Conservation (phyloP, 2,113 vertebrate genomes). For the Mustelus asterias region DNA sequence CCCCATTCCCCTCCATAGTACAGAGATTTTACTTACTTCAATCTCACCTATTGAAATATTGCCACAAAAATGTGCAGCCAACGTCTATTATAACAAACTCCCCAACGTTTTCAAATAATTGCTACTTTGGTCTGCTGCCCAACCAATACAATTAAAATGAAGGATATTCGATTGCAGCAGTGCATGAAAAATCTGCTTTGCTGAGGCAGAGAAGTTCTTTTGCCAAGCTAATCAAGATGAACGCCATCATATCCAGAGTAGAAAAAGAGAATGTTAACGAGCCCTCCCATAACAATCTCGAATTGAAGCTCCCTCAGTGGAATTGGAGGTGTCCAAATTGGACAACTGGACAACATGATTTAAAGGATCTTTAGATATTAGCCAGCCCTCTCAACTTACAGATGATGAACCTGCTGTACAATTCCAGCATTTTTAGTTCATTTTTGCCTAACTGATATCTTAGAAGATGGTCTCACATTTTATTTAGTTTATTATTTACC, state of each 20-base stretch:
- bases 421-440: neutral
- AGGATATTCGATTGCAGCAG: neutral
- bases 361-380: neutral
- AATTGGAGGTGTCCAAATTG: neutral
- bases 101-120: neutral
- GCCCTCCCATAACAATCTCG: neutral
- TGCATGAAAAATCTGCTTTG: neutral
- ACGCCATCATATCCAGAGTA: neutral
- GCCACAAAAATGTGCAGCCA: neutral
- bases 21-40: neutral
- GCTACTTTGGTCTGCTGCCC: neutral
- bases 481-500: neutral
- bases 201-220: neutral
- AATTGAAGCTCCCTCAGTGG: neutral
- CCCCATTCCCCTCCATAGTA: neutral
- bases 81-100: neutral
- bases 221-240: neutral
- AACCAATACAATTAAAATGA: neutral
- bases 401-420: neutral
- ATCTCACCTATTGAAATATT: neutral
- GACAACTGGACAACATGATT: neutral
- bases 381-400: neutral
- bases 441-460: neutral
- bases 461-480: neutral
- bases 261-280: neutral